phyloP scores from a whole-genome alignment of 2,113 vertebrate genomes.

The Phaethornis superciliosus region DNA sequence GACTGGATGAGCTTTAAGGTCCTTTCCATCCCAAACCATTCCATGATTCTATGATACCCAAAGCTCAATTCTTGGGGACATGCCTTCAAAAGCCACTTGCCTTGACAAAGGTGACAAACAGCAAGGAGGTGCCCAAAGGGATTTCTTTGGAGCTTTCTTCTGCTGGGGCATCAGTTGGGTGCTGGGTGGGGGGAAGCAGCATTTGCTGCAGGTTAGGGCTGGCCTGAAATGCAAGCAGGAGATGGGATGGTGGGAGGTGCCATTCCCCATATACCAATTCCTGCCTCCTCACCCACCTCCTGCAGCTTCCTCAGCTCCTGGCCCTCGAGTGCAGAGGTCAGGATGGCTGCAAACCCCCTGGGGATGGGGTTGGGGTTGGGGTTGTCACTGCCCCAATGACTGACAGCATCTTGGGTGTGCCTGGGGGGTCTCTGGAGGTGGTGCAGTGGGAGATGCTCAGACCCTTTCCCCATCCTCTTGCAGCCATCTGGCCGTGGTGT shows the following conservation, averaged over 20 bases:
- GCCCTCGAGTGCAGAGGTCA: background rate
- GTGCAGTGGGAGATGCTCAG: background rate
- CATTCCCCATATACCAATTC: accelerated
- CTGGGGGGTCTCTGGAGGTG: accelerated
- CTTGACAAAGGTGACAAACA: background rate
- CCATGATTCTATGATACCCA: too few relatives aligned
- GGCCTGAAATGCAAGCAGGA: background rate
- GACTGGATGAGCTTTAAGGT: too few relatives aligned
- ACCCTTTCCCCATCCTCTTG: background rate
- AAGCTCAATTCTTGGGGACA: accelerated
- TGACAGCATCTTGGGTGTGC: background rate
- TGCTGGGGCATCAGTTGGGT: background rate
- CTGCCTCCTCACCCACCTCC: background rate
- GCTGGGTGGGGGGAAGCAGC: background rate
- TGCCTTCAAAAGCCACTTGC: background rate
- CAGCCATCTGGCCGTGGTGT: conserved; percentile 88
- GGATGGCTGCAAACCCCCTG: background rate
- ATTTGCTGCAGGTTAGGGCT: background rate
- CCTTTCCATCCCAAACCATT: too few relatives aligned
- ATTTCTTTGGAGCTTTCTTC: background rate
- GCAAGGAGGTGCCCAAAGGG: background rate
- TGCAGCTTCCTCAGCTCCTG: background rate
- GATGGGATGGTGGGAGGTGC: background rate
- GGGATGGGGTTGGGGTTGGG: too few relatives aligned
- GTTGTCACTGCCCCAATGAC: too few relatives aligned